phyloP scores from a whole-genome alignment of 2,888 invertebrate species.

The Hemicrepidius hirtus region DNA sequence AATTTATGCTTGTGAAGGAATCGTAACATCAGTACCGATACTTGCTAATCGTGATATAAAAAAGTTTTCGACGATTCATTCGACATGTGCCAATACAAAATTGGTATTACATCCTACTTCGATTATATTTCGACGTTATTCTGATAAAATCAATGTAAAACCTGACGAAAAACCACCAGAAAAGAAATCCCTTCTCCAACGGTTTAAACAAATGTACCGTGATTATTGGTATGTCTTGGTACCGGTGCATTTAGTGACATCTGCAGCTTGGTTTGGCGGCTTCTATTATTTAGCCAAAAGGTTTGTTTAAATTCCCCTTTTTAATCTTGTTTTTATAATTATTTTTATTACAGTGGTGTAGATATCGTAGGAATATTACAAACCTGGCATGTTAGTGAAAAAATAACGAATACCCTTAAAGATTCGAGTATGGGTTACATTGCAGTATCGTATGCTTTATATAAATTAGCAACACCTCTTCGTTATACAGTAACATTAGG shows the following conservation, averaged over 20 bases:
- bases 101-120: background rate
- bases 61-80: background rate
- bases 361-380: slow-evolving; percentile 90
- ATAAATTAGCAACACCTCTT: slow-evolving; percentile 93
- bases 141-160: slow-evolving; percentile 2
- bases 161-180: slow-evolving; percentile 51
- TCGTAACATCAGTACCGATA: background rate
- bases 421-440: slow-evolving; percentile 90
- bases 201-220: slow-evolving; percentile 93
- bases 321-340: background rate
- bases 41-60: background rate
- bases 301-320: slow-evolving; percentile 73
- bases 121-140: slow-evolving; percentile 3
- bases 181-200: slow-evolving; percentile 82
- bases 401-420: slow-evolving; percentile 83
- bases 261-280: slow-evolving; percentile 89
- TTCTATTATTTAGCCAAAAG: slow-evolving; percentile 92
- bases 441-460: slow-evolving; percentile 93
- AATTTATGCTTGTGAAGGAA: background rate
- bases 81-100: background rate
- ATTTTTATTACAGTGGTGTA: slow-evolving; percentile 82
- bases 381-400: slow-evolving; percentile 85
- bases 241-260: slow-evolving; percentile 94
- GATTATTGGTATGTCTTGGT: slow-evolving; percentile 98
- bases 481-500: slow-evolving; percentile 95